Conservation (phyloP, 2,888 invertebrate species). For the Eilema depressum region DNA sequence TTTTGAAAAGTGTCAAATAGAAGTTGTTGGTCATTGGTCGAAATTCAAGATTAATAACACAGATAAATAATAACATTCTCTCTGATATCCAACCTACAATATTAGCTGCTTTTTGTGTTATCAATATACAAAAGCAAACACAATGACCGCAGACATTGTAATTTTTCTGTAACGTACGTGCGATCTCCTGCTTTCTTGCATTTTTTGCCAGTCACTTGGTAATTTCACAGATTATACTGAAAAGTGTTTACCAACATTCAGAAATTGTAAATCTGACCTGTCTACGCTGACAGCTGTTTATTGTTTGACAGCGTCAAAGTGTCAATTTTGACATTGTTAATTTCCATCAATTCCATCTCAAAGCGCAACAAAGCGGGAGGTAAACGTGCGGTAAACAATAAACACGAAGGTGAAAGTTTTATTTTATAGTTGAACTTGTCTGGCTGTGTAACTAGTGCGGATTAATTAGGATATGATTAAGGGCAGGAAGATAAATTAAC, state of each 20-base stretch:
- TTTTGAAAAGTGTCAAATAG: constrained; percentile 20
- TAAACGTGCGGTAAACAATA: constrained; percentile 39
- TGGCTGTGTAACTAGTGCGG: constrained; percentile 31
- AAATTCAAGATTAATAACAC: background rate
- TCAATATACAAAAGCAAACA: background rate
- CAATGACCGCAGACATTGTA: background rate
- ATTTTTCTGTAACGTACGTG: too few species aligned
- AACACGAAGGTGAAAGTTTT: constrained; percentile 54
- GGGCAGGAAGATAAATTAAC: constrained; percentile 17
- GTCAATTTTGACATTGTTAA: constrained; percentile 18
- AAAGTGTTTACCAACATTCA: constrained; percentile 8
- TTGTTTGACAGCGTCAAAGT: constrained; percentile 14
- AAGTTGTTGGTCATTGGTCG: background rate
- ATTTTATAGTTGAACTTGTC: constrained; percentile 25
- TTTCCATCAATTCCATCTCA: constrained; percentile 29
- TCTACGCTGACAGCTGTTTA: background rate
- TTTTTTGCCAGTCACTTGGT: too few species aligned
- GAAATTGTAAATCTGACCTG: constrained; percentile 6
- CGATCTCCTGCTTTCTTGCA: too few species aligned
- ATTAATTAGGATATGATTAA: constrained; percentile 20
- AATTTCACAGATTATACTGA: background rate
- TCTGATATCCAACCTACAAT: too few species aligned
- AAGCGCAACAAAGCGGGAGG: constrained; percentile 37
- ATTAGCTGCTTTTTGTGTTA: too few species aligned
- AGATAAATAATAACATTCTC: too few species aligned